Evolutionary conservation across 2,888 invertebrate species (phyloP), one percentile per base, ranked within the genome.

Genomic region (Synanthedon tipuliformis): DNA sequence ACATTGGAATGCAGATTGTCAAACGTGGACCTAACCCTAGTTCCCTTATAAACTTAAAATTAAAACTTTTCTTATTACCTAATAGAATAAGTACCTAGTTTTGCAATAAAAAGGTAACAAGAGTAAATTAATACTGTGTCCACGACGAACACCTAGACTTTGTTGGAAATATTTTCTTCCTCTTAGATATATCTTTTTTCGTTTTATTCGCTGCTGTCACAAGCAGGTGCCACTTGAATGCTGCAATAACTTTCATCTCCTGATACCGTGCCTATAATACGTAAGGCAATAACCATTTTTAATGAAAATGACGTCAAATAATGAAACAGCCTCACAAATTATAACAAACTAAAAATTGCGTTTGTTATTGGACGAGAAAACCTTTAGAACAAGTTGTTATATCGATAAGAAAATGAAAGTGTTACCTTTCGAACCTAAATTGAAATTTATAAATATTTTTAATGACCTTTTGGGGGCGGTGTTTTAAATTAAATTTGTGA

Each of bases 201-300:
- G 13, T 45, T 56, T 54, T 52, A 54, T 57, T 56, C 49, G 27
- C 48, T 52, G 55, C 55, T 56, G 59, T 58, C 55, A 56, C 52
- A 23, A 50, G 52, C 57, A 57, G 57, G 55, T 56, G 56, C 48
- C 51, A 52, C 50, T 54, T 11, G 51, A 50, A 50, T 23, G 16
- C 51, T 51, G 52, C 54, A 58, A 60, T 60, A 58, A 62, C 55
- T 56, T 58, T 56, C 55, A 55, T 58, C 59, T 51, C 54, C 54
- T 53, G 55, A 57, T 58, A 52, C 23, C 48, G 51, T 50, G 50
- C 40, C 40, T 51, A 45, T 12, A 13, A 12, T 11, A 41, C n/a
- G 45, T 45, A 13, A 13, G 45, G 10, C 7, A 34, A 34, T 34
- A 34, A 34, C 23, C 8, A 34, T 52, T 34, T 49, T 23, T 49